These are phyloP conservation scores for Trichechus manatus DNA, from an alignment of 2,113 vertebrate genomes.

Conservation along the genomic window DNA sequence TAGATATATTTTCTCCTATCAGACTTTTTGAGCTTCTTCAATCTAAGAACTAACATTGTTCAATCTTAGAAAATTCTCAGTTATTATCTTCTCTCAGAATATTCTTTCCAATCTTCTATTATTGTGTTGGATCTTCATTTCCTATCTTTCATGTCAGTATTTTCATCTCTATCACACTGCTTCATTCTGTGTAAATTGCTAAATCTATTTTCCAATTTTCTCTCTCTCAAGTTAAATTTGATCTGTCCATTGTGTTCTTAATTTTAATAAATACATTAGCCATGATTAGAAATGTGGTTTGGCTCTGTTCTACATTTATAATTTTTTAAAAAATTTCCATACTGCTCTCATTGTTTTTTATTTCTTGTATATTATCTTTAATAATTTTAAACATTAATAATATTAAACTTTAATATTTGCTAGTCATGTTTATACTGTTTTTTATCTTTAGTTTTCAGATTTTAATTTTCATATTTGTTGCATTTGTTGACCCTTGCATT, in stretches of 20 bases:
- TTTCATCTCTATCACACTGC: background rate
- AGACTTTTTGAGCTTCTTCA: background rate
- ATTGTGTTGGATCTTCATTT: background rate
- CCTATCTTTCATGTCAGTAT: background rate
- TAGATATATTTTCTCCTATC: background rate
- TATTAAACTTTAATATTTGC: background rate
- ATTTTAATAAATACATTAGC: background rate
- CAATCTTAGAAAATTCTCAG: background rate
- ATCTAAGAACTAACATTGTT: background rate
- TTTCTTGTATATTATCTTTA: background rate
- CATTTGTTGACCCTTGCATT: background rate
- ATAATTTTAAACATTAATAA: background rate
- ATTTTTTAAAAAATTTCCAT: background rate
- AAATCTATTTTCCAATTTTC: background rate
- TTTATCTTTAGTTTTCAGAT: background rate
- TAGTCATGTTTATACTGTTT: background rate
- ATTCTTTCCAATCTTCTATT: background rate
- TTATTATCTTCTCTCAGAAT: background rate
- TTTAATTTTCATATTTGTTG: background rate
- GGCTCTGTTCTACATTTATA: background rate
- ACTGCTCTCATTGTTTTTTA: background rate
- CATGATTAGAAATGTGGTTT: constrained; percentile 20
- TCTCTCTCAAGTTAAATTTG: background rate
- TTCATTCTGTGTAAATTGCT: background rate
- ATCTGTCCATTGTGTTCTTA: background rate